Conservation (phyloP, 1,140 invertebrate genomes). For the Homarus americanus region DNA sequence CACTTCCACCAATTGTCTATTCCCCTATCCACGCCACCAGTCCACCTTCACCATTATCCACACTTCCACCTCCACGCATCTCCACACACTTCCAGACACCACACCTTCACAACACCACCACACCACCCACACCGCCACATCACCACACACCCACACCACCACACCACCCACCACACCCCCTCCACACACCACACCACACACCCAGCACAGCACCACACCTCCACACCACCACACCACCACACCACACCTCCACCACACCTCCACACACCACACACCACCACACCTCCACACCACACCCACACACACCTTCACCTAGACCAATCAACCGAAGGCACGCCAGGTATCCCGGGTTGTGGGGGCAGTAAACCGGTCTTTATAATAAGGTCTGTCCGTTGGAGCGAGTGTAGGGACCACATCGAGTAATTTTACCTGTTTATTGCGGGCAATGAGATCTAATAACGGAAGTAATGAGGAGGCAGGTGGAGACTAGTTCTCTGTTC, state of each 20-base stretch:
- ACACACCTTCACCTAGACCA: neutral
- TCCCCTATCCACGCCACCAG: too few species aligned
- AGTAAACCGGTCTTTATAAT: constrained; percentile 43
- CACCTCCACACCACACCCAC: neutral
- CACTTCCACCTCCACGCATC: constrained; percentile 1
- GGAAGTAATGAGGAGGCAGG: constrained; percentile 70
- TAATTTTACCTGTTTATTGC: constrained; percentile 73
- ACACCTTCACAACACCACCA: neutral
- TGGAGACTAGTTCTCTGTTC: constrained; percentile 39
- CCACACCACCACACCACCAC: neutral
- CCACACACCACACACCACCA: neutral
- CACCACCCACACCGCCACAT: neutral
- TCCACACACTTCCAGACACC: neutral
- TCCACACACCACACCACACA: neutral
- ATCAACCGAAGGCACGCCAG: neutral
- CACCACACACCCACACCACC: neutral
- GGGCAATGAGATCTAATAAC: constrained; percentile 74
- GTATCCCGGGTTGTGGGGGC: neutral
- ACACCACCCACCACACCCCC: neutral
- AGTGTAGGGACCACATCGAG: constrained; percentile 37
- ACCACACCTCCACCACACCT: neutral
- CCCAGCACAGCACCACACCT: too few species aligned
- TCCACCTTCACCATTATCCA: too few species aligned
- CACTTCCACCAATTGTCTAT: too few species aligned
- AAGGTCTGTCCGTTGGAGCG: constrained; percentile 41